A percentile compares a stretch with the other conserved stretches of the same genome.
Conservation (phyloP, 2,113 vertebrate genomes). For the Hylia prasina region DNA sequence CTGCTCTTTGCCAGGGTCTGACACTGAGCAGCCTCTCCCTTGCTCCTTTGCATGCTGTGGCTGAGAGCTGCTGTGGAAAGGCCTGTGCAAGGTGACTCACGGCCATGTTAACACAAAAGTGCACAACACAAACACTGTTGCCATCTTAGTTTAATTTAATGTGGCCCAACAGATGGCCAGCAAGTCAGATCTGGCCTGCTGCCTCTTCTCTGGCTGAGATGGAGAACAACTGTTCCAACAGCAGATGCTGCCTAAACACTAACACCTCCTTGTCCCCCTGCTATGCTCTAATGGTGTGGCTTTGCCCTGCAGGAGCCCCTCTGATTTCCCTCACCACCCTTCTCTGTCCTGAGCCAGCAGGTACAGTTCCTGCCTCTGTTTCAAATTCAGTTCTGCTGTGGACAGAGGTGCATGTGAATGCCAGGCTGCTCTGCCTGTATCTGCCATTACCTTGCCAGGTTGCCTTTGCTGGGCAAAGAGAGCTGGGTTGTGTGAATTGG, state of each 20-base stretch:
- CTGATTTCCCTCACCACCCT: neutral
- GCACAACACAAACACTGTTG: slow-evolving; percentile 5
- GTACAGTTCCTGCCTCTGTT: neutral
- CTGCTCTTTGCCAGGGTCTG: neutral
- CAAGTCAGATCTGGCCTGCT: slow-evolving; percentile 47
- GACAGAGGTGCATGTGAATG: neutral
- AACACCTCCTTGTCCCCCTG: neutral
- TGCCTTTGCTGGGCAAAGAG: neutral
- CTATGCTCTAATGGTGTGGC: neutral
- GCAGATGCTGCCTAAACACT: neutral
- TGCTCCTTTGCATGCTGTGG: neutral
- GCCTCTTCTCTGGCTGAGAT: slow-evolving; percentile 21
- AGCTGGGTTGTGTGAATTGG: neutral
- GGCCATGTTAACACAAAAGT: neutral
- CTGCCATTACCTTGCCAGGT: neutral
- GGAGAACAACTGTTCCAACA: slow-evolving; percentile 26
- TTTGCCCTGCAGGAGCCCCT: neutral
- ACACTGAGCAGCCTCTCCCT: neutral
- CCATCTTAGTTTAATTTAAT: neutral
- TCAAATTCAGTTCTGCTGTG: neutral
- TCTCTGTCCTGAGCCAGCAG: neutral
- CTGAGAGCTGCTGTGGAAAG: neutral
- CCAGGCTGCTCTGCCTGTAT: neutral
- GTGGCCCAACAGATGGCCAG: slow-evolving; percentile 59
- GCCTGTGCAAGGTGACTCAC: neutral